A percentile compares a stretch with the other conserved stretches of the same genome.
These are phyloP conservation scores for Thera obeliscata DNA, from an alignment of 2,888 invertebrate species.

Conservation along the genomic window DNA sequence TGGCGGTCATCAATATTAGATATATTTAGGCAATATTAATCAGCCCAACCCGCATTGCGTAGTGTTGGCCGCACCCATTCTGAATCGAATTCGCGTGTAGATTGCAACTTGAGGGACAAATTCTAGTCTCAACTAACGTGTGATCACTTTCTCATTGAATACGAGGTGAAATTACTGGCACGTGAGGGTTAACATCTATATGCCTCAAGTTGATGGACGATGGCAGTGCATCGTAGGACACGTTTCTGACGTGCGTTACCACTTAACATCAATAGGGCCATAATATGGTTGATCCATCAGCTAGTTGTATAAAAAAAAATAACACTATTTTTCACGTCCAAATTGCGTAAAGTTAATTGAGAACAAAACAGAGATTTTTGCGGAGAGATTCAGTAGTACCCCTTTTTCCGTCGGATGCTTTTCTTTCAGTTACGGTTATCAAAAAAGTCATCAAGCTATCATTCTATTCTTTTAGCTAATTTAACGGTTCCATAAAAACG, in stretches of 20 bases:
- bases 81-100: not conserved
- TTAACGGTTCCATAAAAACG: constrained; percentile 33
- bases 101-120: not conserved
- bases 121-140: not conserved
- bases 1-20: not conserved
- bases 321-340: too few species aligned
- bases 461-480: constrained; percentile 26
- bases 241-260: too few species aligned
- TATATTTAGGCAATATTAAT: not conserved
- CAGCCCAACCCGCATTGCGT: constrained; percentile 1
- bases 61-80: not conserved
- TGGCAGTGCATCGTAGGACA: too few species aligned
- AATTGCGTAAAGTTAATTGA: too few species aligned
- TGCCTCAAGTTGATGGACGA: too few species aligned
- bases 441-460: constrained; percentile 15
- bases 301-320: too few species aligned
- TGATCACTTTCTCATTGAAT: not conserved
- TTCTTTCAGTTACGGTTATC: not conserved
- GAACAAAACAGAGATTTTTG: too few species aligned
- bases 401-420: not conserved
- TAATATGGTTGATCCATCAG: too few species aligned
- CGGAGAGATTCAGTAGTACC: too few species aligned
- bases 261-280: too few species aligned
- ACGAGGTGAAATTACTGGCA: too few species aligned
- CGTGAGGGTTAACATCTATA: too few species aligned